A percentile compares a stretch with the other conserved stretches of the same genome.
Conservation (phyloP, 2,797 vertebrate genomes). For the Remorina albescens region DNA sequence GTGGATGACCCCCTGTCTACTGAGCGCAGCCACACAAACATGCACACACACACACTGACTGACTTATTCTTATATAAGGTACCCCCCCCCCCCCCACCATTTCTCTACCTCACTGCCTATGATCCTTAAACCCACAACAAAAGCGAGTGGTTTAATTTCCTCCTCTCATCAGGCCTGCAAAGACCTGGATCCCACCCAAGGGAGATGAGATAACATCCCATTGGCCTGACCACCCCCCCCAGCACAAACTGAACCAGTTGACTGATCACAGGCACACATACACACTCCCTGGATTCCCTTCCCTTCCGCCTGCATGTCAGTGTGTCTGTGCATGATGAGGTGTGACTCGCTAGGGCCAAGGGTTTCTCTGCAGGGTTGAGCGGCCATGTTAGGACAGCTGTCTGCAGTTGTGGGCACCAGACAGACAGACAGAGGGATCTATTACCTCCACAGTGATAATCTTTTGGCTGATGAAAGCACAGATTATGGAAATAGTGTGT, state of each 20-base stretch:
- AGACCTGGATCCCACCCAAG: conserved; percentile 76
- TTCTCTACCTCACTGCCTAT: conserved; percentile 41
- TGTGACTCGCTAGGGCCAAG: conserved; percentile 61
- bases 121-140: conserved; percentile 74
- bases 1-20: conserved; percentile 60
- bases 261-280: conserved; percentile 65
- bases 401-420: conserved; percentile 64
- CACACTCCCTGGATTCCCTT: conserved; percentile 52
- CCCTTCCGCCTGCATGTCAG: conserved; percentile 59
- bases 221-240: conserved; percentile 62
- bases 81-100: no score
- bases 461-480: conserved; percentile 34
- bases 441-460: conserved; percentile 51
- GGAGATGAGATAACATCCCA: conserved; percentile 79
- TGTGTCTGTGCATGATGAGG: conserved; percentile 70
- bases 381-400: conserved; percentile 70
- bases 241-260: conserved; percentile 69
- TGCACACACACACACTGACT: conserved; percentile 22
- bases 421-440: conserved; percentile 46
- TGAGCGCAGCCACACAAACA: conserved; percentile 35
- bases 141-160: conserved; percentile 80
- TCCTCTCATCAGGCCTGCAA: conserved; percentile 64
- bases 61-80: conserved; percentile 54
- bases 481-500: conserved; percentile 28
- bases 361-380: conserved; percentile 42